Evolutionary conservation across 2,888 invertebrate genomes (phyloP), one percentile per base, ranked within the genome.

Genomic region (Eremobia ochroleuca): DNA sequence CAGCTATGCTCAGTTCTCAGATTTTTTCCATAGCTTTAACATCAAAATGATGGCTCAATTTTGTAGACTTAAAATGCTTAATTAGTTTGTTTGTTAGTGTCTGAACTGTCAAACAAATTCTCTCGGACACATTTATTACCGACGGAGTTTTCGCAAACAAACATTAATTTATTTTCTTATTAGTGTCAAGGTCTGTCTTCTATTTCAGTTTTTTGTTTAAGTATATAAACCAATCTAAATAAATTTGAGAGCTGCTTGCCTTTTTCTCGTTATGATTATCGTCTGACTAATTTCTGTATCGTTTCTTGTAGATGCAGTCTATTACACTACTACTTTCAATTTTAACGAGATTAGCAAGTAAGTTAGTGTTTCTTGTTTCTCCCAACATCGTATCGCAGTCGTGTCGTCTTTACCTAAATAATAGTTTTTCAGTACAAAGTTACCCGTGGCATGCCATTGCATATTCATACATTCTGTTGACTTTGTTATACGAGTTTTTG

Each of bases 401-500:
- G 76, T 76, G 58, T 82, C 79, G 61, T 79, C 31, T 31, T 61
- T 31, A 61, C 1, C 25, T 64, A 82, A 76, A 79, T 77, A 71
- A 62, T 71, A 80, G 58, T 59, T 49, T 71, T 76, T 61, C 11
- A 77, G 66, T 64, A 28, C 76, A 66, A 67, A 82, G 55, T 77
- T 69, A 77, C 72, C 75, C 66, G 73, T 81, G 73, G 25, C 83
- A 87, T 82, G 81, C 66, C 87, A 65, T 82, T 88, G 89, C 80
- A 88, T 88, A 88, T 88, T 88, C 87, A 88, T 85, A 85, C 62
- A 67, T 77, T 75, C 76, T 77, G 69, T 81, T 83, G 79, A 83
- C 87, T 88, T 82, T 78, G 81, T 85, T 82, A 43, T 61, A 65
- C 72, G 67, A 79, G 80, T 79, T 88, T 88, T 85, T 70, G 72